Conservation (phyloP, 2,797 vertebrate species). For the Enteromius afrohamiltoni region DNA sequence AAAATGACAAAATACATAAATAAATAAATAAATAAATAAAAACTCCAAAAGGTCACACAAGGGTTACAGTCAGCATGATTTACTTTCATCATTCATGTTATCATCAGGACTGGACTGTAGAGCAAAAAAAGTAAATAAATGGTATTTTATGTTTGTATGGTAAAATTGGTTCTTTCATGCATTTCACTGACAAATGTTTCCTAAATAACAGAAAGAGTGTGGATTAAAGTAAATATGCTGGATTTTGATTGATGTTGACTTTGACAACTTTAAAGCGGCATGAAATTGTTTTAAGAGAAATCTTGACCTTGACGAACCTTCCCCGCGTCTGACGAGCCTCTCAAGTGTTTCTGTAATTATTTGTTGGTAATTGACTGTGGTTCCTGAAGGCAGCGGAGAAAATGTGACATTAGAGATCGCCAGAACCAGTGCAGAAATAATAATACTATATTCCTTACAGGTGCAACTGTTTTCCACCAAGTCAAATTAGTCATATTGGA, state of each 20-base stretch:
- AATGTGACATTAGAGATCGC: not conserved
- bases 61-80: too few species aligned
- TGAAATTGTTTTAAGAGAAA: not conserved
- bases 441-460: not conserved
- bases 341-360: conserved; percentile 20
- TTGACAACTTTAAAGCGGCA: not conserved
- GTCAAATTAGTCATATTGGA: not conserved
- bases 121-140: not conserved
- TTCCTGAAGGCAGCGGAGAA: not conserved
- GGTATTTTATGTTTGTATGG: not conserved
- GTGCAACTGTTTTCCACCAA: not conserved
- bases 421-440: not conserved
- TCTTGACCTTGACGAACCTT: not conserved
- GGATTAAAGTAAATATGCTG: not conserved
- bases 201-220: not conserved
- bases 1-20: too few species aligned
- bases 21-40: too few species aligned
- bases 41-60: too few species aligned
- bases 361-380: conserved; percentile 20
- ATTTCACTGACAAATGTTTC: not conserved
- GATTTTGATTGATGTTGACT: not conserved
- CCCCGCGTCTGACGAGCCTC: not conserved
- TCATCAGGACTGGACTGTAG: too few species aligned
- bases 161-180: not conserved
- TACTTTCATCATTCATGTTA: too few species aligned